These are phyloP conservation scores for Chymomyza amoena DNA, from an alignment of 2,888 invertebrate genomes.

Conservation along the genomic window DNA sequence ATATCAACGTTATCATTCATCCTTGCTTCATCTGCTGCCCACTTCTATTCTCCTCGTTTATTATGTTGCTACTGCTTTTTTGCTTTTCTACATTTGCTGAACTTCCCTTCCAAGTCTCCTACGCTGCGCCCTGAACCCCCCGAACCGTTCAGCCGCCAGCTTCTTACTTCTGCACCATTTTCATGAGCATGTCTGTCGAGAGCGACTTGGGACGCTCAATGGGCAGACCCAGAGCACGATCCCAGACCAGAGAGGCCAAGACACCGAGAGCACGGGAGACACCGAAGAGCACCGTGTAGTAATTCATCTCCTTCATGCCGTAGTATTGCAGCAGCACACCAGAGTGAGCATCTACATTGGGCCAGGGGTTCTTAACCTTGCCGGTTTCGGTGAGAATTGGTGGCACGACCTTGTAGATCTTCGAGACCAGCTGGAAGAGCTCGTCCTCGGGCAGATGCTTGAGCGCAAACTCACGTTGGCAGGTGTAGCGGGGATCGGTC, in stretches of 20 bases:
- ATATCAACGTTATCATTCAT: slow-evolving; percentile 22
- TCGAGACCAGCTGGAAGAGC: slow-evolving; percentile 88
- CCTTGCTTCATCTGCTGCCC: slow-evolving; percentile 21
- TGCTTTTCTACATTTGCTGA: slow-evolving; percentile 37
- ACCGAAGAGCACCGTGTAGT: slow-evolving; percentile 94
- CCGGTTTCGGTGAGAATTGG: slow-evolving; percentile 89
- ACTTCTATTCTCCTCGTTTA: not conserved
- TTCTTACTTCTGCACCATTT: slow-evolving; percentile 77
- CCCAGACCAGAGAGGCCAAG: slow-evolving; percentile 89
- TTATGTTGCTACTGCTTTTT: slow-evolving; percentile 1
- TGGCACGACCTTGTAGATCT: slow-evolving; percentile 91
- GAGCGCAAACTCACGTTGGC: slow-evolving; percentile 91
- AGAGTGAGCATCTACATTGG: slow-evolving; percentile 95
- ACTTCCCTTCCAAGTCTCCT: slow-evolving; percentile 24
- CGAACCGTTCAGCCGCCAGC: not conserved
- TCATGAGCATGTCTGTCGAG: slow-evolving; percentile 82
- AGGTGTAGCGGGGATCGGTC: slow-evolving; percentile 90
- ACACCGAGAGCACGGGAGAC: slow-evolving; percentile 92
- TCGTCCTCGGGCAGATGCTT: slow-evolving; percentile 91
- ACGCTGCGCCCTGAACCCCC: slow-evolving; percentile 5
- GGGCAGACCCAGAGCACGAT: slow-evolving; percentile 89
- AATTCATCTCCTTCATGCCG: slow-evolving; percentile 93
- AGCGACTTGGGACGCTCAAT: slow-evolving; percentile 92
- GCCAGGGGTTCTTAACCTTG: slow-evolving; percentile 95
- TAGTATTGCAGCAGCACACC: slow-evolving; percentile 91